Base-by-base conservation (phyloP, 1,140 invertebrate species). In the Ips typographus region DNA sequence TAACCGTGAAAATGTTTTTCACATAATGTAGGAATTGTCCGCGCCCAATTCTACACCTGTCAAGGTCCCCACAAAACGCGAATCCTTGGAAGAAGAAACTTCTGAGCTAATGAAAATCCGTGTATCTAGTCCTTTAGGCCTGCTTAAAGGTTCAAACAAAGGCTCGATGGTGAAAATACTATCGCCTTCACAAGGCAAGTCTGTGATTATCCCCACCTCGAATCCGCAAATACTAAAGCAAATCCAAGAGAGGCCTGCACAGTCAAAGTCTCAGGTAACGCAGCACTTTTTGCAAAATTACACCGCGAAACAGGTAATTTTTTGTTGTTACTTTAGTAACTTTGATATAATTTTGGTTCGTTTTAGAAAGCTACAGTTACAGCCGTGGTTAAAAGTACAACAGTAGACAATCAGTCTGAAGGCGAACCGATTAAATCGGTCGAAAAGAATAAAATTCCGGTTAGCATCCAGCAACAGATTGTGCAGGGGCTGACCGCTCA, bases 141-240 rank as follows among this genome's bases (percentile, higher is more conserved):
- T 70, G 6, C 38, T 70, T 2, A 70, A 70, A 40, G 40, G 51
- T 38, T 22, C 60, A 39, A n/a, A 51, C 6, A 70, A 70, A 61
- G 61, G 55, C 1, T 47, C 59, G 4, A 63, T 80, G 43, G 78
- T 80, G 2, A 80, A 79, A 77, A 80, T 80, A 58, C 70, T 80
- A 58, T 78, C 77, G 4, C 73, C 78, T 3, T 76, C 73, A 41
- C 77, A 77, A 64, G 73, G 75, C 2, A 80, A 80, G 70, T 78
- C 76, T 3, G 56, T 80, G 8, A 79, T 80, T 6, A 76, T 77
- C 43, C 77, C 77, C 40, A 73, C 77, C 22, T 73, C 68, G 39
- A 73, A 72, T 47, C 65, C 69, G 37, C 73, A 76, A 60, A 71
- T 78, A 41, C 66, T 75, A 4, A 77, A 79, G 64, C 76, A 76